These are phyloP conservation scores for Pimephales promelas DNA, from an alignment of 2,113 vertebrate genomes.

Conservation along the genomic window DNA sequence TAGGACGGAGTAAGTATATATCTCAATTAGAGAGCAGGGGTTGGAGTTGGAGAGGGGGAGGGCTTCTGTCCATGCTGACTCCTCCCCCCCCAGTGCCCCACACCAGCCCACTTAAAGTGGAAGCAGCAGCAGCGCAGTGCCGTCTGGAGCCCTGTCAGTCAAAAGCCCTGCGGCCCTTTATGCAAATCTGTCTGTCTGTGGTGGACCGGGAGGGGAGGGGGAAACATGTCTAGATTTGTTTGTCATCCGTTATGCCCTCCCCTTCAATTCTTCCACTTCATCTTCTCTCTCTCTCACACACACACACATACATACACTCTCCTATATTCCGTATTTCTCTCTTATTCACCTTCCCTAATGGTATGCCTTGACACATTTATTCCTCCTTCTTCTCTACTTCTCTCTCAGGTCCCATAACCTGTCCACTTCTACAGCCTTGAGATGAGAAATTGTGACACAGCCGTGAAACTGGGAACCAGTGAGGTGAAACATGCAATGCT, in stretches of 20 bases:
- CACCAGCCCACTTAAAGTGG: constrained; percentile 57
- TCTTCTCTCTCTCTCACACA: constrained; percentile 17
- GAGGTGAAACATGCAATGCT: constrained; percentile 41
- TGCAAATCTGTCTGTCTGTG: constrained; percentile 55
- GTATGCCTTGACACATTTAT: constrained; percentile 44
- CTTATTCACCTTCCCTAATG: constrained; percentile 29
- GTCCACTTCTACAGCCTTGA: constrained; percentile 29
- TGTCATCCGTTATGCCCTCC: constrained; percentile 62
- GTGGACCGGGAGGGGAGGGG: constrained; percentile 14
- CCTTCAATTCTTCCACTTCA: constrained; percentile 49
- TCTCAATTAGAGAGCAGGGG: constrained; percentile 59
- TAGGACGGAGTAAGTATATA: constrained; percentile 57
- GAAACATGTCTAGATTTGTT: constrained; percentile 65
- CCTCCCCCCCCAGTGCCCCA: constrained; percentile 45
- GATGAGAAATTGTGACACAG: constrained; percentile 44
- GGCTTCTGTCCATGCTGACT: constrained; percentile 41
- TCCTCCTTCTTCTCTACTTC: constrained; percentile 22
- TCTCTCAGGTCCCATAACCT: constrained; percentile 40
- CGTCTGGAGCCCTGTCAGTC: constrained; percentile 51
- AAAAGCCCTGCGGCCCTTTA: constrained; percentile 59
- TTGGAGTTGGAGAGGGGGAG: constrained; percentile 35
- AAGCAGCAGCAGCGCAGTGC: constrained; percentile 44
- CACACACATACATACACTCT: constrained; percentile 13
- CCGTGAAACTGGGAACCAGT: constrained; percentile 54
- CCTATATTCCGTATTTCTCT: constrained; percentile 18